Evolutionary conservation across 1,140 invertebrate genomes (phyloP), one percentile per base, ranked within the genome.

Genomic region (Ceratina japonica): DNA sequence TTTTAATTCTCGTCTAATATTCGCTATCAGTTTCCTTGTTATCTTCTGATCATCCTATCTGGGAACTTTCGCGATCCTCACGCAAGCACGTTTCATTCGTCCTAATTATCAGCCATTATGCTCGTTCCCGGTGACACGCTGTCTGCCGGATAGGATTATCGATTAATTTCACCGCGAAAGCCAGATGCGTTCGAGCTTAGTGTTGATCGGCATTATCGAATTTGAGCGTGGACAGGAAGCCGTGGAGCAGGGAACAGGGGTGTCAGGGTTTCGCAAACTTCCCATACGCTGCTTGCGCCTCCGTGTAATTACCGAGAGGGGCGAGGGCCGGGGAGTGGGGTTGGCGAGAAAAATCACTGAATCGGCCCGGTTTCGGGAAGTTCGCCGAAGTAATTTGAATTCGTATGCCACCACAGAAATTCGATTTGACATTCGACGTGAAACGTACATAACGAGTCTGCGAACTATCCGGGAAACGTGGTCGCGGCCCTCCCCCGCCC

Each of bases 381-480:
- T 69, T 85, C 37, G 27, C 58, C 72, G 64, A 65, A 82, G 83
- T 85, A 85, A 85, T 86, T 86, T 82, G 72, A 86, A 86, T 85
- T 85, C 75, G 84, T 22, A 62, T 75, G 61, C 69, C 66, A 82
- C 83, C 80, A 73, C 83, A 71, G 83, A 86, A 85, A 86, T 86
- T 85, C 84, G 80, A 85, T 86, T 86, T 82, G 75, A 86, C 79
- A 82, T 62, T 75, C 84, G 83, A 85, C 69, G 76, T 75, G 84
- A 86, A 86, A 86, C 68, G 83, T 82, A 82, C 71, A 77, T 86
- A 86, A 86, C 84, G 84, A 86, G 63, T 85, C 83, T 70, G 63
- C 58, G 72, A 86, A 86, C 84, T 85, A 81, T 86, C 69, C 75
- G 49, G 66, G 58, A 18, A 54, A 61, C 37, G 49, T 24, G 37